Conservation (phyloP, 1,140 invertebrate genomes). For the Nylanderia fulva region DNA sequence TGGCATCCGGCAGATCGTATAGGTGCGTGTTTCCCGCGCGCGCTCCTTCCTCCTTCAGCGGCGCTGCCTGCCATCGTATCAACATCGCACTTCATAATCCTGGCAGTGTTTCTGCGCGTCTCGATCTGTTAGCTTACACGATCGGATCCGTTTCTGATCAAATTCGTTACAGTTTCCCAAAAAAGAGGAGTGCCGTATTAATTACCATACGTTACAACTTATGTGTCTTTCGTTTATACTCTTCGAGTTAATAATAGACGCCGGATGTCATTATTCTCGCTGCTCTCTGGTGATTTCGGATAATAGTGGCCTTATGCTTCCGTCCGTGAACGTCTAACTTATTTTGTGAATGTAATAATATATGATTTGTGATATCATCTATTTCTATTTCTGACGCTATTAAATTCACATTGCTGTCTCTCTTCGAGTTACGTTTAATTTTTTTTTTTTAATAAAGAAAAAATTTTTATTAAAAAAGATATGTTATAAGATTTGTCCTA, state of each 20-base stretch:
- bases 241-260: neutral
- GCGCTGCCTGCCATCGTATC: conserved; percentile 77
- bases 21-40: conserved; percentile 70
- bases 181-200: neutral
- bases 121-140: conserved; percentile 77
- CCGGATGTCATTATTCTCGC: conserved; percentile 39
- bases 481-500: neutral
- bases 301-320: conserved; percentile 33
- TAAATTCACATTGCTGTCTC: neutral
- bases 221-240: neutral
- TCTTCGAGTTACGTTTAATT: neutral
- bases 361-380: neutral
- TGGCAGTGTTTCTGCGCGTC: conserved; percentile 80
- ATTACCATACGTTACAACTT: neutral
- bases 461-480: neutral
- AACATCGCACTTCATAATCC: conserved; percentile 83
- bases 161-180: neutral
- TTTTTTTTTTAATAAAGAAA: no score
- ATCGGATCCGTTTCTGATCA: conserved; percentile 52
- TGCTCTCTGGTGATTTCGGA: conserved; percentile 17
- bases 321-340: conserved; percentile 1
- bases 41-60: conserved; percentile 75
- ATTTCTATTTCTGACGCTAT: neutral
- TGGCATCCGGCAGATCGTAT: conserved; percentile 43
- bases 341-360: conserved; percentile 21